Base-by-base conservation (phyloP, 2,888 invertebrate genomes). In the Empis livida region DNA sequence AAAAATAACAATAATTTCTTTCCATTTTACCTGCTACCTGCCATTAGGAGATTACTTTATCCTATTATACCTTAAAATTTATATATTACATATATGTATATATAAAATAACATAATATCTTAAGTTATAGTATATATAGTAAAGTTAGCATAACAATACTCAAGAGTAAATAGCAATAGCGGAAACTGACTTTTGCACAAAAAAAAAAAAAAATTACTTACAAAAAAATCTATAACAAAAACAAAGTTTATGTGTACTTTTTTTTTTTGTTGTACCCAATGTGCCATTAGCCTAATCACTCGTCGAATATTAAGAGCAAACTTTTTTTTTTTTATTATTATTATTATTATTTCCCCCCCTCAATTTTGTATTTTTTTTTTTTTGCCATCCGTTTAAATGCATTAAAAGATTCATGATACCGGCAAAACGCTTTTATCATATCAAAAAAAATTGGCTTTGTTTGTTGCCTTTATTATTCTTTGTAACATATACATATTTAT, bases 331-430 rank as follows among this genome's bases (percentile, higher is more conserved):
- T 46, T 37, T 37, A n/a, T 23, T 48, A 48, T n/a, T n/a, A n/a
- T n/a, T n/a, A n/a, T n/a, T n/a, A n/a, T n/a, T n/a, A n/a, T n/a
- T 47, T 50, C 47, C 49, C 50, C 50, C n/a, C n/a, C n/a, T n/a
- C n/a, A n/a, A n/a, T n/a, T n/a, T n/a, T n/a, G n/a, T n/a, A n/a
- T n/a, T n/a, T n/a, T n/a, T 50, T 47, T 37, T 44, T 48, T 40
- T 37, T 43, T 41, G 45, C 44, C 49, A 50, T 51, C 53, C 53
- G 43, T 48, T 54, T 55, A 54, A 55, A 55, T 56, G 56, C 56
- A 57, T 56, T 57, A 53, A 57, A 57, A 57, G 55, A 57, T 57
- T 57, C 56, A 57, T 57, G 55, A 57, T 55, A 54, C 56, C 55
- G 56, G 55, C 54, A 55, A 55, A 55, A 56, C 55, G 56, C 56